Evolutionary conservation across 2,888 invertebrate species (phyloP).

Genomic region (Phyllotreta cruciferae): DNA sequence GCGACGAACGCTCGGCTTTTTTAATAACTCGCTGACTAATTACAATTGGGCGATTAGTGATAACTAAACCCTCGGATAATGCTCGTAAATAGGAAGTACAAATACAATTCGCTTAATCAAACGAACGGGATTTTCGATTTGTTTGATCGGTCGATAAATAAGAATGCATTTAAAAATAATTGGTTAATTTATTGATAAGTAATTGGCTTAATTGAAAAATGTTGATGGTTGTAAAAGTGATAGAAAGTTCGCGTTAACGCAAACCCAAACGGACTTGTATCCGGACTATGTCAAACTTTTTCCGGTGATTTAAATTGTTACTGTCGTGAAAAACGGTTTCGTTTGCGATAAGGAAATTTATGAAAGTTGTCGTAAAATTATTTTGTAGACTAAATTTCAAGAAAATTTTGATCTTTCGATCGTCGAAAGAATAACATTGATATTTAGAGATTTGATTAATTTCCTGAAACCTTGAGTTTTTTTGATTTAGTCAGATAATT

Average conservation of each 20-base stretch:
- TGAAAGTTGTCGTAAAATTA: neutral
- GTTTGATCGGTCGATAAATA: too few relatives aligned
- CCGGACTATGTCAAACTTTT: constrained; percentile 23
- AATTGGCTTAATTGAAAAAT: neutral
- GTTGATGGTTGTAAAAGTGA: neutral
- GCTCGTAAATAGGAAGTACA: too few relatives aligned
- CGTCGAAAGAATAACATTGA: too few relatives aligned
- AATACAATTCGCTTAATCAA: too few relatives aligned
- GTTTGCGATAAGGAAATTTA: too few relatives aligned
- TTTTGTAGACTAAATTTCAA: neutral
- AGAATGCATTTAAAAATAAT: neutral
- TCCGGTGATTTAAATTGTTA: constrained; percentile 13
- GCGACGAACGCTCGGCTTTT: constrained; percentile 12
- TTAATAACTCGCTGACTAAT: neutral
- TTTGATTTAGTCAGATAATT: too few relatives aligned
- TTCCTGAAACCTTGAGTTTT: too few relatives aligned
- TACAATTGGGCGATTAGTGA: too few relatives aligned
- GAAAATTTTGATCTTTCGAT: too few relatives aligned
- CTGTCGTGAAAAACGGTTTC: neutral
- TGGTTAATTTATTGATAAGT: constrained; percentile 10
- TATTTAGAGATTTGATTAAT: too few relatives aligned
- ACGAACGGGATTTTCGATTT: too few relatives aligned
- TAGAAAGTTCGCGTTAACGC: constrained; percentile 17
- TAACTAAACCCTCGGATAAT: too few relatives aligned
- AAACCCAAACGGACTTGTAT: constrained; percentile 11